phyloP scores from a whole-genome alignment of 2,113 vertebrate genomes.

The Sebastes schlegelii region DNA sequence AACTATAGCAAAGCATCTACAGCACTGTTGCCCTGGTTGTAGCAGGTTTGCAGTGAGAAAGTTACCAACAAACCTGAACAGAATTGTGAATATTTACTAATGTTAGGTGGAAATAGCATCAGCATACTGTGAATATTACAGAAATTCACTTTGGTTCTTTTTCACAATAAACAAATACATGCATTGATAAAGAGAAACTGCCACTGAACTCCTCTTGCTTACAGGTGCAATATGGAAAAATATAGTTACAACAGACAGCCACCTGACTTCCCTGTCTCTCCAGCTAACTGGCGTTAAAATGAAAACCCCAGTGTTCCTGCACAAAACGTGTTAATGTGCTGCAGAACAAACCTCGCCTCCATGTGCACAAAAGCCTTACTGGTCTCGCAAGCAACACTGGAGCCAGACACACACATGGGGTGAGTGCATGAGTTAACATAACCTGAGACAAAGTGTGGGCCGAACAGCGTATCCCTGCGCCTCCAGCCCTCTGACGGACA shows the following conservation, averaged over 20 bases:
- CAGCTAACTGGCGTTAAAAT: slow-evolving; percentile 19
- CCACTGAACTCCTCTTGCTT: not conserved
- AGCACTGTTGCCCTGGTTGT: not conserved
- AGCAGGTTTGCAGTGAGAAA: not conserved
- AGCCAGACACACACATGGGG: slow-evolving; percentile 55
- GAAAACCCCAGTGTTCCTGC: slow-evolving; percentile 9
- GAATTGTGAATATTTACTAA: slow-evolving; percentile 1
- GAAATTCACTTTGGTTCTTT: not conserved
- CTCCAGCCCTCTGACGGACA: slow-evolving; percentile 53
- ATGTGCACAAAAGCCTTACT: slow-evolving; percentile 26
- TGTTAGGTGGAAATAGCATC: not conserved
- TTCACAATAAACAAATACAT: not conserved
- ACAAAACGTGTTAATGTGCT: slow-evolving; percentile 40
- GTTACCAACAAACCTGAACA: not conserved
- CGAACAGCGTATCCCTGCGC: slow-evolving; percentile 58
- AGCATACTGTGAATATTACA: not conserved
- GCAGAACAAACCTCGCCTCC: slow-evolving; percentile 27
- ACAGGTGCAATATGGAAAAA: not conserved
- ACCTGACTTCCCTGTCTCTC: not conserved
- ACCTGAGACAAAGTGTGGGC: slow-evolving; percentile 71
- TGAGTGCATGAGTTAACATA: slow-evolving; percentile 54
- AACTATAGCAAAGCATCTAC: not conserved
- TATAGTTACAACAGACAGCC: not conserved
- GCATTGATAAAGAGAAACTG: not conserved
- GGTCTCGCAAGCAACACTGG: slow-evolving; percentile 24